Evolutionary conservation across 2,113 vertebrate genomes (phyloP), one percentile per base, ranked within the genome.

Genomic region (Suncus etruscus): DNA sequence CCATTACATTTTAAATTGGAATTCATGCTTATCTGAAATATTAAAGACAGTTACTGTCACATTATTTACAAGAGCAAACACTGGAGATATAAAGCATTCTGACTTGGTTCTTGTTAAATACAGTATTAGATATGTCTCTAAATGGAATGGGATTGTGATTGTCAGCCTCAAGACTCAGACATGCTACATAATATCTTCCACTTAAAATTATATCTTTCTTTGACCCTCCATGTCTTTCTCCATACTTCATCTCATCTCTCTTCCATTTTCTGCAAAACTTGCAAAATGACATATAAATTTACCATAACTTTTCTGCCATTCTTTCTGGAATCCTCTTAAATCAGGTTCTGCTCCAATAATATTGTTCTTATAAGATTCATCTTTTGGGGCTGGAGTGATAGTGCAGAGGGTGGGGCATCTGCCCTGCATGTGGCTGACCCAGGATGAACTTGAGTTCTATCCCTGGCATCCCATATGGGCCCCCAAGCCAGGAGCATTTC

Each of bases 1-100:
- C 27, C 61, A 51, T 50, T 65, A 47, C 70, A 85, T 87, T 87
- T 74, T 68, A 92, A 54, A 29, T 20, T 66, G 72, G 22, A n/a
- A 75, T 84, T 85, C 50, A 11, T 10, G 11, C 45, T 29, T 24
- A 18, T 8, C n/a, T 47, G n/a, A 90, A 91, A 22, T 32, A 78
- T 2, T 24, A 2, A 6, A 69, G 65, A 66, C 48, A 50, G 65
- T 89, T 58, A 39, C 20, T 31, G 0, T 0, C n/a, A 54, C 24
- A 16, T 72, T 63, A 39, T 9, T 77, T 70, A 66, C 18, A 45
- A 75, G 0, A 32, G 75, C 4, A 32, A 84, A 88, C 29, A 9
- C 32, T 47, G 9, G 66, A 61, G 24, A 74, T 24, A 27, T 24
- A 25, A 82, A 77, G 61, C 45, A 39, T 70, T 77, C 54, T 47